A percentile compares a stretch with the other conserved stretches of the same genome.
Conservation (phyloP, 2,888 invertebrate genomes). For the Volucella inanis region DNA sequence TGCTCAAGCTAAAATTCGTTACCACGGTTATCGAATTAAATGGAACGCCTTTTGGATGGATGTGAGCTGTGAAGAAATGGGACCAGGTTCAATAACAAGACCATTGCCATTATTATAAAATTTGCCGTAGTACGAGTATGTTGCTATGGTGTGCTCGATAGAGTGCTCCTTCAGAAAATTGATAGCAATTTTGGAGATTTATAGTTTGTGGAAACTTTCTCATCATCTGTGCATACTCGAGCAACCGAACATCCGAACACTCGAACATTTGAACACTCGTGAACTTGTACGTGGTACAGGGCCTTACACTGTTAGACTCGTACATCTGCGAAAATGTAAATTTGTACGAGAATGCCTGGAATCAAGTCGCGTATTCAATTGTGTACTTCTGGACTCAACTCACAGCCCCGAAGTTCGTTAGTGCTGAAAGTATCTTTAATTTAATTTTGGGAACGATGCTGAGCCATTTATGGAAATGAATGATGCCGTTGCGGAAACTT, state of each 20-base stretch:
- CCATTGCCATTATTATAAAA: slow-evolving; percentile 52
- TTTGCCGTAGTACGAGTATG: slow-evolving; percentile 34
- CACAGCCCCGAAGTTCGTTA: slow-evolving; percentile 46
- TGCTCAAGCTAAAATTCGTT: slow-evolving; percentile 60
- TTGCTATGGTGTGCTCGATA: slow-evolving; percentile 23
- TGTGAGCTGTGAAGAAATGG: background rate
- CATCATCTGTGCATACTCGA: slow-evolving; percentile 16
- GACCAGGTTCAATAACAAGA: slow-evolving; percentile 20
- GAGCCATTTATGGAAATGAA: slow-evolving; percentile 54
- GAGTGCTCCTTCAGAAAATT: slow-evolving; percentile 31
- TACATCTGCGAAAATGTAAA: background rate
- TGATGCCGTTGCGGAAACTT: slow-evolving; percentile 48
- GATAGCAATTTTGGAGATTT: slow-evolving; percentile 66
- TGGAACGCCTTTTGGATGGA: background rate
- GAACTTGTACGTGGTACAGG: no score
- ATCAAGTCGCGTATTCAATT: slow-evolving; percentile 47
- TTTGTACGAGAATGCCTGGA: slow-evolving; percentile 48
- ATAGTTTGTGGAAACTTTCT: slow-evolving; percentile 65
- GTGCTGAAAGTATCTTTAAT: slow-evolving; percentile 44
- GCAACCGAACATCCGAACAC: background rate
- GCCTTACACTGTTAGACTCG: no score
- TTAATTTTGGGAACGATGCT: slow-evolving; percentile 55
- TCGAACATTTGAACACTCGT: no score
- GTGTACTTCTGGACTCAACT: background rate
- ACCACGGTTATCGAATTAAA: slow-evolving; percentile 57